phyloP scores from a whole-genome alignment of 1,140 invertebrate genomes.

The Theocolax elegans region DNA sequence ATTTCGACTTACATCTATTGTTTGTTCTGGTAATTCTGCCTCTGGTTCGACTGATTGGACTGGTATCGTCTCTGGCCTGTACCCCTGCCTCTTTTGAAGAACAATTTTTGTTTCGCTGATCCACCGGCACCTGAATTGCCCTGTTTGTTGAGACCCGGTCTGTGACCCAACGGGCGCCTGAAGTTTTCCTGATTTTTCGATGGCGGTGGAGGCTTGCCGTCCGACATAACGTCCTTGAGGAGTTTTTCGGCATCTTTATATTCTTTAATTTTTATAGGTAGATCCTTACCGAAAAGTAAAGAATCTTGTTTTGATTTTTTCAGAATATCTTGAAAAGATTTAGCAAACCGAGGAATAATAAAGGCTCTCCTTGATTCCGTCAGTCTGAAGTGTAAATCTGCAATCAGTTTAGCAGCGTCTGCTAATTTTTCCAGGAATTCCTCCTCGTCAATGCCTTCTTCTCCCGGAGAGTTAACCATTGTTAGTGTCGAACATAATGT shows the following conservation, averaged over 20 bases:
- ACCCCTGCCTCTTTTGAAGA: background rate
- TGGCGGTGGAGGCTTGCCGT: background rate
- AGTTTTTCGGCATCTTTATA: slow-evolving; percentile 28
- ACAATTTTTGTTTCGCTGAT: background rate
- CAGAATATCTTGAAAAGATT: slow-evolving; percentile 18
- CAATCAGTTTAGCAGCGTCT: slow-evolving; percentile 27
- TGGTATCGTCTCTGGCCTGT: background rate
- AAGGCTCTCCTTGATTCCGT: slow-evolving; percentile 24
- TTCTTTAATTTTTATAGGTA: slow-evolving; percentile 6
- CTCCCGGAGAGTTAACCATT: background rate
- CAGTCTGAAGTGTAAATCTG: background rate
- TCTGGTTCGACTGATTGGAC: too few species aligned
- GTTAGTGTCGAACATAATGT: background rate
- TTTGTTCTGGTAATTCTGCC: background rate
- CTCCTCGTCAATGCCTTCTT: background rate
- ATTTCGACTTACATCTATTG: background rate
- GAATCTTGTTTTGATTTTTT: slow-evolving; percentile 32
- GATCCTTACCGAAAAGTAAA: slow-evolving; percentile 25
- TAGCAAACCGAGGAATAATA: slow-evolving; percentile 12
- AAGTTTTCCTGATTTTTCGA: slow-evolving; percentile 22
- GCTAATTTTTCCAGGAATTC: too few species aligned
- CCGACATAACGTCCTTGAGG: background rate
- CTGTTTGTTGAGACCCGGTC: background rate
- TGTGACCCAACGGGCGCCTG: background rate
- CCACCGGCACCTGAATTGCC: background rate